phyloP scores from a whole-genome alignment of 2,797 vertebrate species.

The Macropodus opercularis region DNA sequence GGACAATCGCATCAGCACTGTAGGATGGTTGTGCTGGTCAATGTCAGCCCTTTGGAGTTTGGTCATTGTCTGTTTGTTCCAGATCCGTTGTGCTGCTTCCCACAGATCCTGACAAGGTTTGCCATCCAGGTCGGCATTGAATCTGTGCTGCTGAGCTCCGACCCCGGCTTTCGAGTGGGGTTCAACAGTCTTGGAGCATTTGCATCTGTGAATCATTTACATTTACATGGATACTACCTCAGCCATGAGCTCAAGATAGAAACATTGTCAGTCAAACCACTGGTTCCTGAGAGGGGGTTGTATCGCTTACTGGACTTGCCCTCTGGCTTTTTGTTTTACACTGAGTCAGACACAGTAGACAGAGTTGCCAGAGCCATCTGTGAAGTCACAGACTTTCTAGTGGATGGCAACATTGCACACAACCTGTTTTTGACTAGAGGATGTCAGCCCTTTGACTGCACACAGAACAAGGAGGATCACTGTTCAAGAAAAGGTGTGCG shows the following conservation, averaged over 20 bases:
- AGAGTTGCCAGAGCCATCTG: slow-evolving; percentile 73
- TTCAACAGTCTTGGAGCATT: slow-evolving; percentile 94
- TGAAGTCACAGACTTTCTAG: slow-evolving; percentile 82
- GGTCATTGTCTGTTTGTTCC: slow-evolving; percentile 92
- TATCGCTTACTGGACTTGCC: slow-evolving; percentile 78
- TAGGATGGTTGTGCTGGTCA: slow-evolving; percentile 85
- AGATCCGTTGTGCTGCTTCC: slow-evolving; percentile 76
- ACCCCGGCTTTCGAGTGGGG: slow-evolving; percentile 88
- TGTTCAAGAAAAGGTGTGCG: slow-evolving; percentile 80
- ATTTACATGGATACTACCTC: slow-evolving; percentile 91
- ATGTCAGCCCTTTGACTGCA: slow-evolving; percentile 64
- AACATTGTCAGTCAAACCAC: slow-evolving; percentile 64
- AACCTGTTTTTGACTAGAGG: slow-evolving; percentile 91
- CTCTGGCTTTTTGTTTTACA: slow-evolving; percentile 87
- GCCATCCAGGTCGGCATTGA: slow-evolving; percentile 81
- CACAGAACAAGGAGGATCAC: not conserved
- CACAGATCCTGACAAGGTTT: slow-evolving; percentile 75
- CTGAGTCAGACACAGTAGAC: slow-evolving; percentile 64
- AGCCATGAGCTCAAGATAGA: slow-evolving; percentile 82
- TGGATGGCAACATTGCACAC: slow-evolving; percentile 82
- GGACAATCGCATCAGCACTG: slow-evolving; percentile 3
- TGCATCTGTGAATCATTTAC: slow-evolving; percentile 94
- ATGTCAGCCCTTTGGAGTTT: slow-evolving; percentile 90
- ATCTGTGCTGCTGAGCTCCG: slow-evolving; percentile 86
- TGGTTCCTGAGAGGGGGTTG: slow-evolving; percentile 74